Percentiles rank a stretch among this genome's conserved stretches.
Evolutionary conservation across 2,888 invertebrate genomes (phyloP).

Genomic region (Osedax frankpressi): DNA sequence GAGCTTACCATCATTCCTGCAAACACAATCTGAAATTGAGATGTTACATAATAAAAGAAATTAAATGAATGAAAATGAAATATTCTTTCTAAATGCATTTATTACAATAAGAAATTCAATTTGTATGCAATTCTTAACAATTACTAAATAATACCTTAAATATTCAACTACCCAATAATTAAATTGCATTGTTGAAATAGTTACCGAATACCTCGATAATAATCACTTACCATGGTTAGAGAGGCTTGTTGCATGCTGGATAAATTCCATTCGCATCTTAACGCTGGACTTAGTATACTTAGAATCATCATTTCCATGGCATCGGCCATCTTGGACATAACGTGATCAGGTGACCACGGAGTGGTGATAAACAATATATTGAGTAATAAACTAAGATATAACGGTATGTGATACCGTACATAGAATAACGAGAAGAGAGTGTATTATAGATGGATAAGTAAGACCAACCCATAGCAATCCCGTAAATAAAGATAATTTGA

Average conservation of each 20-base stretch:
- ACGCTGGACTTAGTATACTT: slow-evolving; percentile 77
- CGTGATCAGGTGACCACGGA: neutral
- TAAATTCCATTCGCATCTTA: slow-evolving; percentile 88
- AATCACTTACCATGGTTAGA: slow-evolving; percentile 83
- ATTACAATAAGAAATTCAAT: neutral
- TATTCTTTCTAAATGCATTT: neutral
- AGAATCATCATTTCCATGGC: slow-evolving; percentile 97
- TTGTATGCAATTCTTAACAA: too few relatives aligned
- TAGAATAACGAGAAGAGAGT: too few relatives aligned
- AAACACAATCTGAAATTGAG: slow-evolving; percentile 59
- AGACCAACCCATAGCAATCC: slow-evolving; percentile 50
- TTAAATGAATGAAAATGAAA: neutral
- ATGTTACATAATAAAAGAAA: too few relatives aligned
- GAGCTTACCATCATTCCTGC: slow-evolving; percentile 93
- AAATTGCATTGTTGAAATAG: too few relatives aligned
- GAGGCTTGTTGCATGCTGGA: slow-evolving; percentile 78
- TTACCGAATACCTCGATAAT: too few relatives aligned
- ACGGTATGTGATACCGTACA: neutral
- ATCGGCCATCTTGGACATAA: slow-evolving; percentile 72
- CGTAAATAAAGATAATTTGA: slow-evolving; percentile 48
- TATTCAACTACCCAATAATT: too few relatives aligned
- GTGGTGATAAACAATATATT: neutral
- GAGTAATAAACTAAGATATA: neutral
- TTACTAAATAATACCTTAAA: too few relatives aligned
- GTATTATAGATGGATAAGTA: too few relatives aligned